Evolutionary conservation across 2,797 vertebrate genomes (phyloP).

Genomic region (Sebastes wilsoni): DNA sequence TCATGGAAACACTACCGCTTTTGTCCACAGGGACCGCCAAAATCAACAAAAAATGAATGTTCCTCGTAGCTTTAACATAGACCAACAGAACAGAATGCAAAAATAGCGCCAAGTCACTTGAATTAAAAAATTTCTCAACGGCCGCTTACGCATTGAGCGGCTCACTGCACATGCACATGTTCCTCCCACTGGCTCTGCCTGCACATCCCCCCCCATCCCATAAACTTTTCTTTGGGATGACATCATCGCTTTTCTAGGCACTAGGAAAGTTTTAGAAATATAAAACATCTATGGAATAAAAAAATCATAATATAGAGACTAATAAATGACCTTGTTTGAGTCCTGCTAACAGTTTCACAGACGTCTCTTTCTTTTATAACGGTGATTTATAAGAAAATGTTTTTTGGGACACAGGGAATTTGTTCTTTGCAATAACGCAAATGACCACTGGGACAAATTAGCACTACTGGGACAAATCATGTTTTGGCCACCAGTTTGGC

Average conservation of each 20-base stretch:
- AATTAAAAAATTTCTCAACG: not conserved
- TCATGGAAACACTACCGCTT: not conserved
- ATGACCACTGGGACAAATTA: not conserved
- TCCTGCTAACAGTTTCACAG: not conserved
- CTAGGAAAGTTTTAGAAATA: not conserved
- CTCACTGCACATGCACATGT: not conserved
- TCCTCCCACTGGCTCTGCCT: not conserved
- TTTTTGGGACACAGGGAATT: not conserved
- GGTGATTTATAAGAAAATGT: not conserved
- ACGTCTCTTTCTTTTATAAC: not conserved
- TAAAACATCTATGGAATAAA: not conserved
- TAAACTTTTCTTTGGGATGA: not conserved
- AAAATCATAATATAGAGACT: too few relatives aligned
- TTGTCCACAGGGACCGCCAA: not conserved
- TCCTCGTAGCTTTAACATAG: not conserved
- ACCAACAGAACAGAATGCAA: not conserved
- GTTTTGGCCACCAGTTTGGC: not conserved
- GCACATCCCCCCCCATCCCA: not conserved
- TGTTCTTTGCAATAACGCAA: not conserved
- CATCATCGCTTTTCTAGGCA: not conserved
- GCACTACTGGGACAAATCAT: not conserved
- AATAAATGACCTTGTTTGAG: not conserved
- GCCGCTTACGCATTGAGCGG: too few relatives aligned
- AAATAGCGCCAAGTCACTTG: not conserved
- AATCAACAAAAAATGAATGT: not conserved